Percentiles rank a stretch among this genome's conserved stretches.
Evolutionary conservation across 1,140 invertebrate species (phyloP).

Genomic region (Saccostrea echinata): DNA sequence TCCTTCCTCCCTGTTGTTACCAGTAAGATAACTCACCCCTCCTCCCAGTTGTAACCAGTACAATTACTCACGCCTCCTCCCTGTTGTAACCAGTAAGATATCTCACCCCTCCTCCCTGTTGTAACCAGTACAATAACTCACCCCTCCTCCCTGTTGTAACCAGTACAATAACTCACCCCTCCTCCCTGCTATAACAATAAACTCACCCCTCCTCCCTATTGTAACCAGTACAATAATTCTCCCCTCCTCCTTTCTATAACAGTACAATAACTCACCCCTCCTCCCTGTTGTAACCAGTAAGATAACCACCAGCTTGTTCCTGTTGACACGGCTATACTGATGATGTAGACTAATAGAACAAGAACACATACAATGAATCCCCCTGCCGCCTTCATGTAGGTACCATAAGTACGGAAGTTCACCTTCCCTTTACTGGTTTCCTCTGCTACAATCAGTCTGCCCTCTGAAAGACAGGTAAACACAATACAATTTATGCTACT

Average conservation of each 20-base stretch:
- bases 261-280: constrained; percentile 72
- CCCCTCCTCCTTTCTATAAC: not conserved
- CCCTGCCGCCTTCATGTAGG: constrained; percentile 84
- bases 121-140: no score
- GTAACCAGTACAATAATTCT: not conserved
- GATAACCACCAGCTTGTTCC: constrained; percentile 87
- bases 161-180: no score
- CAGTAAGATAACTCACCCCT: not conserved
- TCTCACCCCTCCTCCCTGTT: no score
- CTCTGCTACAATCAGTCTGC: constrained; percentile 80
- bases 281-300: constrained; percentile 84
- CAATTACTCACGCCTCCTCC: not conserved
- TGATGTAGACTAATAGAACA: constrained; percentile 82
- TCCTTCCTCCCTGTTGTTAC: no score
- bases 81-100: no score
- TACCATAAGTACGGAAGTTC: constrained; percentile 79
- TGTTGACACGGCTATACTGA: constrained; percentile 83
- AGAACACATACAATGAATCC: constrained; percentile 82
- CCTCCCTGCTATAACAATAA: no score
- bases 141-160: no score
- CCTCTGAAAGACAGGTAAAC: constrained; percentile 56
- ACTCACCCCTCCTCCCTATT: not conserved
- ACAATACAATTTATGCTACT: not conserved
- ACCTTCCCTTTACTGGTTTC: constrained; percentile 81
- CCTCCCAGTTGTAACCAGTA: not conserved